Evolutionary conservation across 2,888 invertebrate species (phyloP).

Genomic region (Orgyia antiqua): DNA sequence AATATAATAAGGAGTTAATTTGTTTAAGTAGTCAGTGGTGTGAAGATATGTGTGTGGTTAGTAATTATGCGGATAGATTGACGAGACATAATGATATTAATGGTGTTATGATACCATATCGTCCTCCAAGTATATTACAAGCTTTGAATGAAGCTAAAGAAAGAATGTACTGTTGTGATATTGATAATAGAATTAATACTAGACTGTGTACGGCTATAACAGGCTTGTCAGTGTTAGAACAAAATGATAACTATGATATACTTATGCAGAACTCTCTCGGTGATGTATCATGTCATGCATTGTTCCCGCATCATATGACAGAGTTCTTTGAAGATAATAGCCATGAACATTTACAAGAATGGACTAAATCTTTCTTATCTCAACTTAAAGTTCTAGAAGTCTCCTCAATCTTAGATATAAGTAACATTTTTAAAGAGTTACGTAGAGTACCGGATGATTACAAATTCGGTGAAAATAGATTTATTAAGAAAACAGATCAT

Average conservation of each 20-base stretch:
- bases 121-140: conserved; percentile 51
- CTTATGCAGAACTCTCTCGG: conserved; percentile 63
- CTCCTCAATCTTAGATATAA: conserved; percentile 41
- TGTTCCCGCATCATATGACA: conserved; percentile 50
- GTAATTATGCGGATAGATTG: conserved; percentile 43
- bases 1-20: conserved; percentile 50
- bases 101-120: conserved; percentile 51
- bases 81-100: conserved; percentile 29
- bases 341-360: conserved; percentile 42
- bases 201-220: conserved; percentile 49
- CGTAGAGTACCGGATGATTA: conserved; percentile 43
- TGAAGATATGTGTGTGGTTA: conserved; percentile 58
- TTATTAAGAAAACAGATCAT: conserved; percentile 17
- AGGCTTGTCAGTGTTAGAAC: conserved; percentile 43
- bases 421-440: conserved; percentile 44
- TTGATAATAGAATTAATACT: conserved; percentile 46
- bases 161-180: conserved; percentile 45
- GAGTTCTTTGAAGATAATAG: conserved; percentile 50
- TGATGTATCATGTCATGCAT: conserved; percentile 52
- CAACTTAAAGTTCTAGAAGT: conserved; percentile 42
- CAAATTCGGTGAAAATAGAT: conserved; percentile 30
- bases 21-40: conserved; percentile 63
- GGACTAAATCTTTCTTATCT: conserved; percentile 42
- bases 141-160: conserved; percentile 45
- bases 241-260: conserved; percentile 44